Base-by-base conservation (phyloP, 2,797 vertebrate genomes). In the Pempheris klunzingeri region DNA sequence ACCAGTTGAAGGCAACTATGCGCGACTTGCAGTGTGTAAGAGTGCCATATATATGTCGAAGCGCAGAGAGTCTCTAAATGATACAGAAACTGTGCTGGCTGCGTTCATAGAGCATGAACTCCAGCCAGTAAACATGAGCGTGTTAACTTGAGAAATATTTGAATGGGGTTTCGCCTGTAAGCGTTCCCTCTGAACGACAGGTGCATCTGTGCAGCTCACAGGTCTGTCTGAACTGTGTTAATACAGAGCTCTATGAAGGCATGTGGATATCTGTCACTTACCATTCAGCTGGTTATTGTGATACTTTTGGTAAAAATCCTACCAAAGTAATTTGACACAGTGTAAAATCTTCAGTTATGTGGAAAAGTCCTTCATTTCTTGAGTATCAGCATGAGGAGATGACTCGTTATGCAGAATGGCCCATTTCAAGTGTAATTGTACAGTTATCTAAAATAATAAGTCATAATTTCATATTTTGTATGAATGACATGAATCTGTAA, bases 71-170 rank as follows among this genome's bases (percentile, higher is more conserved):
- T 20, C 0, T 47, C 32, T 7, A 0, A n/a, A 3, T 4, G 4
- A 15, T 4, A 5, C 2, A 11, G 4, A 11, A 26, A 44, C 44
- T 3, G 0, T 7, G 14, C 24, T 5, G 20, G 4, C 0, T 63
- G n/a, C 7, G 1, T 32, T 11, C 1, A 22, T 8, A 34, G 18
- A 55, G 22, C 5, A 6, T 4, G 1, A 5, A 50, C 0, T 0
- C 14, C 0, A 1, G 28, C 3, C 11, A 2, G 0, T 1, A 36
- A 59, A 14, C 6, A 0, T 0, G 11, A 18, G 0, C 14, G 0
- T 5, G 3, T 20, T 44, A 64, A 80, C 58, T 0, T 18, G 43
- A 1, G 6, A 8, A 14, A 59, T 43, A 10, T 59, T n/a, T 70
- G 4, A 53, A 64, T n/a, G 44, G 53, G 39, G 46, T 65, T 65